Base-by-base conservation (phyloP, 2,888 invertebrate species). In the Tetrapedia diversipes region DNA sequence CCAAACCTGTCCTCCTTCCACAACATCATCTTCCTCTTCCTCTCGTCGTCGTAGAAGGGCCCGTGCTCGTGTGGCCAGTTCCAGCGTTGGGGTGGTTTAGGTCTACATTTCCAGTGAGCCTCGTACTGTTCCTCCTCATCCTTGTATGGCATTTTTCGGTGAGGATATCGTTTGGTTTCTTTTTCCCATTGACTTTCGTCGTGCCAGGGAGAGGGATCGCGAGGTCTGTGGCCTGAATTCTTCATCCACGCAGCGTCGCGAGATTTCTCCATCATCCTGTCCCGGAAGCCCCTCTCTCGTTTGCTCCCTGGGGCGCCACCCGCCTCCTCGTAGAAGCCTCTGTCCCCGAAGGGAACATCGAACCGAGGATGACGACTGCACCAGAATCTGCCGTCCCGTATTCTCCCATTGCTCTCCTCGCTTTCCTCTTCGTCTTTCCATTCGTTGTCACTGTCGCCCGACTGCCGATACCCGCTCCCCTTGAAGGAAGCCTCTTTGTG, bases 121-220 rank as follows among this genome's bases (percentile, higher is more conserved):
- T 89, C 89, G 47, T 89, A 89, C 37, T 89, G 86, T 10, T 86
- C 89, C 43, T 91, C 91, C 0, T 91, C 91, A 34, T 91, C 90
- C 61, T 90, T 91, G 63, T 89, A 90, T 10, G 87, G 86, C 51
- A 87, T 81, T 65, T 90, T 89, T 16, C 89, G 79, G 32, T 88
- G 87, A 27, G 86, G 71, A 59, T 88, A 89, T 43, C 88, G 80
- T 34, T 89, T 83, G n/a, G 76, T 70, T 11, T 90, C 91, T 22
- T 91, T 90, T 34, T 92, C 91, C 88, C 90, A 87, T 60, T 92
- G 83, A 14, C 95, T 95, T 75, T 96, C 96, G 79, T 95, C 95
- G 77, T 96, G 96, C 96, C 96, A 96, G 2, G 96, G 96, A 56
- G 96, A 96, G 27, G 95, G 94, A 89, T 97, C 96, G 0, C 96